These are phyloP conservation scores for Equus przewalskii DNA, from an alignment of 2,113 vertebrate species.

Conservation along the genomic window DNA sequence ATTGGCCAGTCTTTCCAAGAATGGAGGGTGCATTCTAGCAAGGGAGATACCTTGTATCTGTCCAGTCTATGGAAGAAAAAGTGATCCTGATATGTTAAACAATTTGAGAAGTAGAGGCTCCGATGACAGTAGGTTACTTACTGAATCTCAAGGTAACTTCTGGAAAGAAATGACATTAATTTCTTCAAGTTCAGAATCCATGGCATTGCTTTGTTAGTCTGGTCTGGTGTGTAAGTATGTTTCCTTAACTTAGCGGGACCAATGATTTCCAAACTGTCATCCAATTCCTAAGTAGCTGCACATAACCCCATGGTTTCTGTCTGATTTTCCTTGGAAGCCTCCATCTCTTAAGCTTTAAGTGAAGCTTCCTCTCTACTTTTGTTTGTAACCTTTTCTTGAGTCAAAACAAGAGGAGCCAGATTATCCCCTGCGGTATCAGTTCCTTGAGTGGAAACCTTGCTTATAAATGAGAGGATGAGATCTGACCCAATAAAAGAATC, in stretches of 20 bases:
- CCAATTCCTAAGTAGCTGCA: background rate
- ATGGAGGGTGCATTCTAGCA: background rate
- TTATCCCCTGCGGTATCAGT: constrained; percentile 77
- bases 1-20: background rate
- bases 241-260: background rate
- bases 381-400: constrained; percentile 65
- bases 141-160: constrained; percentile 49
- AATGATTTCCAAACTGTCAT: background rate
- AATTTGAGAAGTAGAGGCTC: background rate
- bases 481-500: constrained; percentile 85
- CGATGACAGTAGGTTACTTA: constrained; percentile 16
- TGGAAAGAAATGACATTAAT: constrained; percentile 31
- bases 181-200: constrained; percentile 21
- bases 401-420: constrained; percentile 68
- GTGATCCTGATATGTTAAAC: background rate
- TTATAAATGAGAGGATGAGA: constrained; percentile 79
- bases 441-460: constrained; percentile 77
- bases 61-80: background rate
- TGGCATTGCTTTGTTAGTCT: background rate
- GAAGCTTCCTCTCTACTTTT: background rate
- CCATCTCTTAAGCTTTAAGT: background rate
- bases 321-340: background rate
- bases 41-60: background rate
- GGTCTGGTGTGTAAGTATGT: background rate
- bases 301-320: background rate